A percentile compares a stretch with the other conserved stretches of the same genome.
Evolutionary conservation across 2,113 vertebrate species (phyloP).

Genomic region (rabbit (Oryctolagus cuniculus)): mOryCun1.1 NC_091445.1:10295001-10295500

Average conservation of each 20-base stretch:
- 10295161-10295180: rapidly evolving
- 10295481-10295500: neutral
- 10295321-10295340: neutral
- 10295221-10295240: conserved; percentile 39
- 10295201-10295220: neutral
- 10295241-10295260: conserved; percentile 7
- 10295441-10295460: neutral
- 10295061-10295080: neutral
- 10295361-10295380: neutral
- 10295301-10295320: neutral
- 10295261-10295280: neutral
- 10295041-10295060: neutral
- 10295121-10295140: conserved; percentile 10
- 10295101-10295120: neutral
- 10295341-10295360: neutral
- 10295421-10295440: neutral
- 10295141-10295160: neutral
- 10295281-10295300: neutral
- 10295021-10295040: neutral
- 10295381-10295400: neutral
- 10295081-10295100: neutral
- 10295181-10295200: neutral
- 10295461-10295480: neutral
- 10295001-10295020: neutral
- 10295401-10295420: neutral